A percentile compares a stretch with the other conserved stretches of the same genome.
phyloP scores from a whole-genome alignment of 2,797 vertebrate species.

The Mustela erminea region DNA sequence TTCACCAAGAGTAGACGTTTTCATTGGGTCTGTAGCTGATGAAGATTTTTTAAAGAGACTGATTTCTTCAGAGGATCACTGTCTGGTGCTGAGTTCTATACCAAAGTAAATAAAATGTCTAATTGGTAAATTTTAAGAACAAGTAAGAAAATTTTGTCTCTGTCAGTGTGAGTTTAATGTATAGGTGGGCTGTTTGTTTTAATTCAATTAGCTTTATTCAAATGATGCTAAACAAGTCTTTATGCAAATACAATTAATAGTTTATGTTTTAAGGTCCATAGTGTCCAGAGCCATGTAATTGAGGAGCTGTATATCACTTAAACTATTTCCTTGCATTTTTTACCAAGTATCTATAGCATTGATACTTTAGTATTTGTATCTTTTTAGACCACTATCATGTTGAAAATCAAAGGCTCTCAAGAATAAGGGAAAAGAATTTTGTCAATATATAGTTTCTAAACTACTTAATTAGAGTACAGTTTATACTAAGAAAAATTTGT shows the following conservation, averaged over 20 bases:
- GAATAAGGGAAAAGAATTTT: slow-evolving; percentile 11
- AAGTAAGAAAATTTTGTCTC: slow-evolving; percentile 43
- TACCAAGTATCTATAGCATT: slow-evolving; percentile 11
- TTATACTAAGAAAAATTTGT: slow-evolving; percentile 6
- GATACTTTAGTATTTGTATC: slow-evolving; percentile 12
- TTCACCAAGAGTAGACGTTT: slow-evolving; percentile 46
- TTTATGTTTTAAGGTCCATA: slow-evolving; percentile 12
- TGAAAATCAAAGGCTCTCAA: slow-evolving; percentile 60
- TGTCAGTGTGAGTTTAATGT: slow-evolving; percentile 22
- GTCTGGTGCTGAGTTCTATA: slow-evolving; percentile 14
- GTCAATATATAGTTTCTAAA: slow-evolving; percentile 46
- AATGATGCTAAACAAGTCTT: slow-evolving; percentile 34
- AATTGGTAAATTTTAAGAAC: slow-evolving; percentile 49
- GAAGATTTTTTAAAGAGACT: not conserved
- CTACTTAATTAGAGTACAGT: slow-evolving; percentile 30
- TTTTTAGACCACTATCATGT: slow-evolving; percentile 42
- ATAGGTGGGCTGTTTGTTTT: slow-evolving; percentile 23
- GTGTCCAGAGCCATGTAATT: not conserved
- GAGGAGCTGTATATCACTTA: slow-evolving; percentile 30
- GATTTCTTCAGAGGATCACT: slow-evolving; percentile 50
- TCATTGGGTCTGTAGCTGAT: slow-evolving; percentile 53
- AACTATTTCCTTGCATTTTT: slow-evolving; percentile 18
- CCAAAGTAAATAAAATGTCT: slow-evolving; percentile 35
- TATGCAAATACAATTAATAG: slow-evolving; percentile 6
- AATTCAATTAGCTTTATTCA: slow-evolving; percentile 48